Percentiles rank a stretch among this genome's conserved stretches.
These are phyloP conservation scores for Rhaphigaster nebulosa DNA, from an alignment of 2,888 invertebrate genomes.

Conservation along the genomic window DNA sequence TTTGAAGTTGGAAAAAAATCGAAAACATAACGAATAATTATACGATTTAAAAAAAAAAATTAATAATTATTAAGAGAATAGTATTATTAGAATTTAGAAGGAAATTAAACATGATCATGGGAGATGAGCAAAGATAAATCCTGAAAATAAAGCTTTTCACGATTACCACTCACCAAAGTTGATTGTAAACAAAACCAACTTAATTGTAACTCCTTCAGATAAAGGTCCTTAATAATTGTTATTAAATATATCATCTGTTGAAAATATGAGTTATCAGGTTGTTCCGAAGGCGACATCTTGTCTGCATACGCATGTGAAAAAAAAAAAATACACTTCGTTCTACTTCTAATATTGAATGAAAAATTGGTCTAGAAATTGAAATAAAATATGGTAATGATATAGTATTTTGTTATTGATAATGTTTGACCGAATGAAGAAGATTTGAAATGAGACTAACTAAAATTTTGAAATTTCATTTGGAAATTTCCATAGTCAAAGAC, in stretches of 20 bases:
- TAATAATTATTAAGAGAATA: too few species aligned
- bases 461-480: background rate
- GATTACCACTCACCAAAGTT: background rate
- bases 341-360: background rate
- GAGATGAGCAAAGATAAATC: background rate
- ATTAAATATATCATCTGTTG: background rate
- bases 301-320: background rate
- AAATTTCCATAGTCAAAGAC: background rate
- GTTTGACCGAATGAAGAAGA: background rate
- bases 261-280: background rate
- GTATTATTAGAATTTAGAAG: background rate
- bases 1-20: too few species aligned
- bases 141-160: background rate
- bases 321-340: background rate
- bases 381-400: background rate
- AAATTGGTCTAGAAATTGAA: background rate
- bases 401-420: background rate
- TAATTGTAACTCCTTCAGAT: background rate
- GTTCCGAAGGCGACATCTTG: background rate
- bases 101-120: background rate
- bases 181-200: background rate
- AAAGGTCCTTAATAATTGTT: background rate
- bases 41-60: too few species aligned
- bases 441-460: background rate
- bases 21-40: too few species aligned